Evolutionary conservation across 2,888 invertebrate species (phyloP).

Genomic region (Diarsia mendica): DNA sequence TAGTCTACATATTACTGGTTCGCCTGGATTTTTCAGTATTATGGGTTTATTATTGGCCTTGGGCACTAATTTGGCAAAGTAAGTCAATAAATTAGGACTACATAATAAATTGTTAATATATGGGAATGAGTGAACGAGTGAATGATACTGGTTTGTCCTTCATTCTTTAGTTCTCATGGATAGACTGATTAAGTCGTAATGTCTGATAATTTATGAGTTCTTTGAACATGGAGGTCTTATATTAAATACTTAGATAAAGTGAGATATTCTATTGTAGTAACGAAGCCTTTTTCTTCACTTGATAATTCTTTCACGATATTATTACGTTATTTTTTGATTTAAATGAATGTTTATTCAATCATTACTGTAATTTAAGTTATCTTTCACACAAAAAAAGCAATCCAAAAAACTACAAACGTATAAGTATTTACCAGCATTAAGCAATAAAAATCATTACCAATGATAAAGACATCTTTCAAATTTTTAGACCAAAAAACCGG

Average conservation of each 20-base stretch:
- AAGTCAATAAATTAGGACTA: constrained; percentile 48
- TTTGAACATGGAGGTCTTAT: neutral
- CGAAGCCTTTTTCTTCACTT: neutral
- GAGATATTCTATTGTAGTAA: neutral
- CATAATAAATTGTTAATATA: constrained; percentile 32
- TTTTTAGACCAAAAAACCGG: neutral
- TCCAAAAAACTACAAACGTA: too few relatives aligned
- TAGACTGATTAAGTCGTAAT: constrained; percentile 22
- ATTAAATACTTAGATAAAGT: neutral
- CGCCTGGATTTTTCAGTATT: constrained; percentile 41
- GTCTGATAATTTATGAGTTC: neutral
- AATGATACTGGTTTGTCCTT: neutral
- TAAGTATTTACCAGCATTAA: neutral
- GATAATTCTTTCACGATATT: neutral
- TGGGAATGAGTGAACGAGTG: neutral
- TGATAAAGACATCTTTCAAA: neutral
- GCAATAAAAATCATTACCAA: neutral
- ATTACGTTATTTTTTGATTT: neutral
- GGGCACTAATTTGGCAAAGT: constrained; percentile 46
- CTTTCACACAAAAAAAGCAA: neutral
- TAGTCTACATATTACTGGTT: constrained; percentile 32
- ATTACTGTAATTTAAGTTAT: neutral
- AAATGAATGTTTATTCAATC: neutral
- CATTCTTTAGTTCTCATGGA: constrained; percentile 1
- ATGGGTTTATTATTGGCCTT: constrained; percentile 39